Base-by-base conservation (phyloP, 2,888 invertebrate genomes). In the Acronicta aceris region DNA sequence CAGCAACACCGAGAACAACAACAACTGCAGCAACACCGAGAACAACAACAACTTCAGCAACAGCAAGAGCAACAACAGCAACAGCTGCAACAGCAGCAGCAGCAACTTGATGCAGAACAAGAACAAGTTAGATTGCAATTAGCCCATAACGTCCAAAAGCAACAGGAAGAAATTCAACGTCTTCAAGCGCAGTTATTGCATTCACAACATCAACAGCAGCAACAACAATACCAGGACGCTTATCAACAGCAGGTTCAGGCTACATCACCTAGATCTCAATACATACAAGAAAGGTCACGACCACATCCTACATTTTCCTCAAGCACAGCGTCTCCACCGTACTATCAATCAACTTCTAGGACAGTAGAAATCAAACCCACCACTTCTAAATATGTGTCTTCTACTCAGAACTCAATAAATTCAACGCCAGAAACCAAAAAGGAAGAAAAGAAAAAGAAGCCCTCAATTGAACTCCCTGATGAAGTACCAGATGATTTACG, bases 401-500 rank as follows among this genome's bases (percentile, higher is more conserved):
- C 95, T 1, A 92, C 95, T 0, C 83, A 91, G 0, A 95, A 95
- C 57, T 93, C 95, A 1, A 89, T 95, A 49, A 95, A 89, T 64
- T 83, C 91, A 41, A 90, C 91, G 58, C 83, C 92, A 33, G 90
- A 91, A 72, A 85, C 91, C 56, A 81, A 89, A 30, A 95, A 95
- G 61, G 95, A 95, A 55, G 95, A 95, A 57, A 95, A 95, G 77
- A 96, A 96, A 76, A 95, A 95, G 53, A 95, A 95, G 81, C 93
- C 95, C 41, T 53, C 87, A 2, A 86, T 95, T 62, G 95, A 96
- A 72, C 90, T 98, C 45, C 98, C 98, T 12, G 98, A 98, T 79
- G 98, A 98, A 93, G 98, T 98, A 7, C 98, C 98, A 5, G 98
- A 98, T 72, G 98, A 98, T 78, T 95, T 98, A 47, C 95, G 98